These are phyloP conservation scores for Heliconius congener DNA, from an alignment of 1,140 invertebrate species.

Conservation along the genomic window DNA sequence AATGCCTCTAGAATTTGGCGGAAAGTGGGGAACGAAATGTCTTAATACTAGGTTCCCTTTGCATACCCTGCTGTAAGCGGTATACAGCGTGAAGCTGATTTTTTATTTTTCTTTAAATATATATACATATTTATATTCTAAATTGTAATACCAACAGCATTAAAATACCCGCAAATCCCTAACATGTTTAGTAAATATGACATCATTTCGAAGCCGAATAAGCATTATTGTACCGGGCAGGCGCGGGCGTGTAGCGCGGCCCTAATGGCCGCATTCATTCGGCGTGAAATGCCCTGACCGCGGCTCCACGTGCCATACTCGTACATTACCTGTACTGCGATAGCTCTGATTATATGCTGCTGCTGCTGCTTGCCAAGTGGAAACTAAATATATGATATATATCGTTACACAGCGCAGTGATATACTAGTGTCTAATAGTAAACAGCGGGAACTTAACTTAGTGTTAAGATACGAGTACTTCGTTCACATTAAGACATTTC, in stretches of 20 bases:
- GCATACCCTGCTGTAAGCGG: no score
- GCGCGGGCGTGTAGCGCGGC: not conserved
- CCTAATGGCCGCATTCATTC: not conserved
- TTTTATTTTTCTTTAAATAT: no score
- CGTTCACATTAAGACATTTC: no score
- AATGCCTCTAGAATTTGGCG: no score
- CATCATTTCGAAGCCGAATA: not conserved
- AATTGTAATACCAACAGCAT: not conserved
- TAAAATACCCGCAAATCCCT: not conserved
- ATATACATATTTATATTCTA: no score
- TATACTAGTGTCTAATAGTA: not conserved
- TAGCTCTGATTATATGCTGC: not conserved
- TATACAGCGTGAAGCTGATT: no score
- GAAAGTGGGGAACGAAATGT: no score
- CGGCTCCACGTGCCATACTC: not conserved
- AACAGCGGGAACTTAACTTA: no score
- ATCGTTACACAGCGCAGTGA: not conserved
- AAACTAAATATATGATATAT: not conserved
- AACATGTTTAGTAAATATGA: not conserved
- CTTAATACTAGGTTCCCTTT: no score
- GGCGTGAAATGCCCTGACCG: slow-evolving; percentile 5
- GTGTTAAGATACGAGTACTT: no score
- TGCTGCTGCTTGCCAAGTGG: not conserved
- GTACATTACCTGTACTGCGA: not conserved
- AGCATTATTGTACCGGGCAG: not conserved